Conservation (phyloP, 1,140 invertebrate genomes). For the Leptopilina boulardi region DNA sequence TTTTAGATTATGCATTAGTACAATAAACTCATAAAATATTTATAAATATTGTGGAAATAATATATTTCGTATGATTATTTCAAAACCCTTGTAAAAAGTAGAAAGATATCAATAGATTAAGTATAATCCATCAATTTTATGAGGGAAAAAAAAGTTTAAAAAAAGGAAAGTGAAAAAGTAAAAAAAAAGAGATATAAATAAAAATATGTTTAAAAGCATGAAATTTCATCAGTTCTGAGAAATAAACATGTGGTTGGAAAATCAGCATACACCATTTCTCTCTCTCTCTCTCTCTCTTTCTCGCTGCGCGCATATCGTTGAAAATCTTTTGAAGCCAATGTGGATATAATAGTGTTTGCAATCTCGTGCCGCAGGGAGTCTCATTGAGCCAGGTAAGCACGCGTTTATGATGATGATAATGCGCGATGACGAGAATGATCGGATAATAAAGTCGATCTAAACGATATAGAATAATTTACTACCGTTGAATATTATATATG, state of each 20-base stretch:
- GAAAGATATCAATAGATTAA: too few relatives aligned
- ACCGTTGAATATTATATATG: conserved; percentile 25
- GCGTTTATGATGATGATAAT: conserved; percentile 52
- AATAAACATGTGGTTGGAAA: not conserved
- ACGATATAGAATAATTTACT: conserved; percentile 62
- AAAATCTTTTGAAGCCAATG: not conserved
- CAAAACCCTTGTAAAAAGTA: too few relatives aligned
- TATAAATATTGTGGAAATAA: too few relatives aligned
- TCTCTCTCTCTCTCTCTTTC: too few relatives aligned
- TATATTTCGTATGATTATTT: too few relatives aligned
- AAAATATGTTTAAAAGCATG: not conserved
- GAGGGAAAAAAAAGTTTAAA: too few relatives aligned
- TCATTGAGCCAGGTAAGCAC: conserved; percentile 53
- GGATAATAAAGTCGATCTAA: conserved; percentile 55
- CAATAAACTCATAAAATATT: too few relatives aligned
- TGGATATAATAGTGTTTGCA: conserved; percentile 32
- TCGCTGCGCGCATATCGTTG: not conserved
- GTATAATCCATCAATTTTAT: too few relatives aligned
- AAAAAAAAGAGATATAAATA: not conserved
- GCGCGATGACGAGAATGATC: conserved; percentile 57
- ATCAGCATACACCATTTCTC: not conserved
- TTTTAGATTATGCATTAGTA: too few relatives aligned
- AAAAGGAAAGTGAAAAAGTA: too few relatives aligned
- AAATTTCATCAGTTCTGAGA: conserved; percentile 8
- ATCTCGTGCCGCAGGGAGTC: conserved; percentile 44